These are phyloP conservation scores for Callipepla squamata DNA, from an alignment of 2,113 vertebrate genomes.

Conservation along the genomic window DNA sequence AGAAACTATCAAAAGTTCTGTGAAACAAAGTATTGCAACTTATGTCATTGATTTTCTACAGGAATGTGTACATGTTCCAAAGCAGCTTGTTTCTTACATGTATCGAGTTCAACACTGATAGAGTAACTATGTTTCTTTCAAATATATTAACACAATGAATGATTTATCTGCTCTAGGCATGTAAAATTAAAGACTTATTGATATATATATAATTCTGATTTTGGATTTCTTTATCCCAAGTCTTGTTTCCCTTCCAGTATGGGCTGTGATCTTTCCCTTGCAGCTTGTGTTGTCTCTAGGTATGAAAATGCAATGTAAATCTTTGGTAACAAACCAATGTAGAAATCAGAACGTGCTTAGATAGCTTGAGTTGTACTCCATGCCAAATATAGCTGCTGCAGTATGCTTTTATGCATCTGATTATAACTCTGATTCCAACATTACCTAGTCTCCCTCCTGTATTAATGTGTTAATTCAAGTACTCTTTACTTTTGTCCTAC, in stretches of 20 bases:
- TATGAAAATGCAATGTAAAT: background rate
- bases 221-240: background rate
- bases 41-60: background rate
- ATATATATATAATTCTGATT: background rate
- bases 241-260: conserved; percentile 3
- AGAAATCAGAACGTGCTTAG: background rate
- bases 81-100: background rate
- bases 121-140: background rate
- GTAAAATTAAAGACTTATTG: background rate
- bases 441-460: background rate
- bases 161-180: background rate
- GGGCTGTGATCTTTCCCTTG: background rate
- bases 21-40: background rate
- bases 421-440: conserved; percentile 28
- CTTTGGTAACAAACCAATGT: background rate
- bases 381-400: background rate
- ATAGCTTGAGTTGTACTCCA: background rate
- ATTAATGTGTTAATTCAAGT: conserved; percentile 60
- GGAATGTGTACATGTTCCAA: background rate
- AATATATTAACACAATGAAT: background rate
- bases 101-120: background rate
- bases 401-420: conserved; percentile 10
- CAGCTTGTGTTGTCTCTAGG: background rate
- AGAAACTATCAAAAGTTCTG: background rate
- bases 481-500: conserved; percentile 60